Base-by-base conservation (phyloP, 2,113 vertebrate species). In the Labeo rohita region DNA sequence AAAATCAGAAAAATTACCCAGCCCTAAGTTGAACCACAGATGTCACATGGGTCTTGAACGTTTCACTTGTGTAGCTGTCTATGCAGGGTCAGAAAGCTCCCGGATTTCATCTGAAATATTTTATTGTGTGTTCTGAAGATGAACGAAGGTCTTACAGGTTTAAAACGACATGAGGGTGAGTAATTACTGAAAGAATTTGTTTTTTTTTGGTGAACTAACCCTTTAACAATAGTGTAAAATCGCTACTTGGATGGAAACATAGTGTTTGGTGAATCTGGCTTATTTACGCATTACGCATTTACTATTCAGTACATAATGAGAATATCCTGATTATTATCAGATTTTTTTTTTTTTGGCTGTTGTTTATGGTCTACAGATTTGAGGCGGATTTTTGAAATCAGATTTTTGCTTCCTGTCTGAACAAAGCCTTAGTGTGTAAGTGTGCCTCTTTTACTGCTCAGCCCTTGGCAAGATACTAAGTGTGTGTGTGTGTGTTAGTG, bases 391-490 rank as follows among this genome's bases (percentile, higher is more conserved):
- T 78, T 34, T 78, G 0, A 75, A 75, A 49, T 56, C 28, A 3
- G 50, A 56, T 78, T 56, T 52, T 78, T 78, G 28, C 28, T 36
- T 56, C 50, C 49, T 56, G 75, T 78, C 75, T 36, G 75, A 36
- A 56, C 75, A 77, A 77, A 54, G 47, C 50, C 75, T 54, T 34
- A 52, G 75, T 34, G 74, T 77, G n/a, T 77, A 52, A 34, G 49
- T 34, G 49, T 77, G 56, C 49, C 36, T 85, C 23, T 80, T 79
- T 84, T 84, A 75, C 75, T 83, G 34, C 28, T 79, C 54, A 66
- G 43, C 73, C 43, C 12, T 13, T 72, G 84, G 73, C 80, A 63
- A 11, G n/a, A 83, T 28, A 68, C 50, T 18, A 39, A 72, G 54
- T 23, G 84, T 66, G 56, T 45, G 84, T 47, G 63, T 75, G 47